phyloP scores from a whole-genome alignment of 2,797 vertebrate genomes.

The Schizopygopsis malacanthus region DNA sequence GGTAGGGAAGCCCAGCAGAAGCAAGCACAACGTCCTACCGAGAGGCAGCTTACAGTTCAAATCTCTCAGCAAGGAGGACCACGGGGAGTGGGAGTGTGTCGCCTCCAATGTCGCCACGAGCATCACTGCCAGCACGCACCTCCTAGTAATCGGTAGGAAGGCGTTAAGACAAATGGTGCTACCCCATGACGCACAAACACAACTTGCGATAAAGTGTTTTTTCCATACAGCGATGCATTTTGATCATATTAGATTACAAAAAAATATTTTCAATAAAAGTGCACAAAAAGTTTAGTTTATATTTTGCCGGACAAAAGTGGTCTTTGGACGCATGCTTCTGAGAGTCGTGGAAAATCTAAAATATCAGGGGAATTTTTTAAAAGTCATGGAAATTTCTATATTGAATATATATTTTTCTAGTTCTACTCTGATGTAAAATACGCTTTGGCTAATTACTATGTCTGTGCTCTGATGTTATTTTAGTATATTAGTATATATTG shows the following conservation, averaged over 20 bases:
- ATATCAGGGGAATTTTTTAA: not conserved
- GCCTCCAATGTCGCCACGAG: constrained; percentile 97
- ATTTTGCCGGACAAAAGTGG: not conserved
- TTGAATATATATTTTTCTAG: not conserved
- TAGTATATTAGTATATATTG: not conserved
- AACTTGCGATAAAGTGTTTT: constrained; percentile 3
- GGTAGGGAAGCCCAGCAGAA: constrained; percentile 98
- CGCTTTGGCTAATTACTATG: not conserved
- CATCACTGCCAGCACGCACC: constrained; percentile 99
- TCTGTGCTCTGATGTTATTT: not conserved
- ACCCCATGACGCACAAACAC: not conserved
- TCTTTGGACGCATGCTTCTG: not conserved
- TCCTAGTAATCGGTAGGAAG: constrained; percentile 92
- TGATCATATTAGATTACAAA: not conserved
- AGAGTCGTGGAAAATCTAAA: not conserved
- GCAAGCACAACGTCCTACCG: constrained; percentile 97
- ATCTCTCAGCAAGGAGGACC: constrained; percentile 97
- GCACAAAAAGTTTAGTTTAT: not conserved
- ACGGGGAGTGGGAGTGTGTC: constrained; percentile 98
- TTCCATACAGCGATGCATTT: not conserved
- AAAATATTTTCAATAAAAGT: not conserved
- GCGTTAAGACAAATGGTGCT: not conserved
- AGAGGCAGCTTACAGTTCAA: constrained; percentile 96
- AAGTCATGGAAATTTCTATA: not conserved
- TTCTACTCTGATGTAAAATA: not conserved